Evolutionary conservation across 2,797 vertebrate species (phyloP).

Genomic region (Petrocephalus schoutedeni): DNA sequence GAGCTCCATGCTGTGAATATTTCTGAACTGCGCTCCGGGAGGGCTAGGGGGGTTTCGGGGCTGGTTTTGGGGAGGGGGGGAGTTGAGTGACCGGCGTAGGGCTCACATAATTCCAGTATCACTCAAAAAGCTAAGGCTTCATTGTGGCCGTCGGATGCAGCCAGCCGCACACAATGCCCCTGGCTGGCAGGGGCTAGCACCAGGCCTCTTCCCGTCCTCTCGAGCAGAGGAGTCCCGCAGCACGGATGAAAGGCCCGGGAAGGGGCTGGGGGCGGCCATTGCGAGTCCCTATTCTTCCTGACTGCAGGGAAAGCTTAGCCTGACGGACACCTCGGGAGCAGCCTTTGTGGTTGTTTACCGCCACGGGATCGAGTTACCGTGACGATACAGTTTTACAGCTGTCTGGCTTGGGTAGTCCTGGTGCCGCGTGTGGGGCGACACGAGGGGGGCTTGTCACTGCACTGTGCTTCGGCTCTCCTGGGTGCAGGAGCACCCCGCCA

Average conservation of each 20-base stretch:
- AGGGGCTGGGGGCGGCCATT: conserved; percentile 19
- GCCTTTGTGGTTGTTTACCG: conserved; percentile 43
- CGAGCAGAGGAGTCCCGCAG: neutral
- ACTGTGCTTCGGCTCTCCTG: neutral
- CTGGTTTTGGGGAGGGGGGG: neutral
- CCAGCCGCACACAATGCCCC: neutral
- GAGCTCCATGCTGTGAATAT: neutral
- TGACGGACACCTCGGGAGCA: conserved; percentile 25
- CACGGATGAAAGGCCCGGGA: neutral
- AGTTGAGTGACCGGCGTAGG: neutral
- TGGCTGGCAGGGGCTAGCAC: too few species aligned
- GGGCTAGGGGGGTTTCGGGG: neutral
- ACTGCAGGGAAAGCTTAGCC: conserved; percentile 3
- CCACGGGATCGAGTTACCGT: conserved; percentile 40
- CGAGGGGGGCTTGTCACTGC: conserved; percentile 6
- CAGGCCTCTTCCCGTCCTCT: neutral
- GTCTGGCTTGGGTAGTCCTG: conserved; percentile 44
- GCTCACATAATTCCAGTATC: neutral
- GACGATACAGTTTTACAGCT: conserved; percentile 34
- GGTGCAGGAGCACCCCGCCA: neutral
- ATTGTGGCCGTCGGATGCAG: neutral
- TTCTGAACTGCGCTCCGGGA: neutral
- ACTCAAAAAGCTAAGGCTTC: neutral
- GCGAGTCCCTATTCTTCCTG: conserved; percentile 11
- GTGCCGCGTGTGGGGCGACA: conserved; percentile 31